Evolutionary conservation across 2,888 invertebrate genomes (phyloP).

Genomic region (Protodeltote pygarga): DNA sequence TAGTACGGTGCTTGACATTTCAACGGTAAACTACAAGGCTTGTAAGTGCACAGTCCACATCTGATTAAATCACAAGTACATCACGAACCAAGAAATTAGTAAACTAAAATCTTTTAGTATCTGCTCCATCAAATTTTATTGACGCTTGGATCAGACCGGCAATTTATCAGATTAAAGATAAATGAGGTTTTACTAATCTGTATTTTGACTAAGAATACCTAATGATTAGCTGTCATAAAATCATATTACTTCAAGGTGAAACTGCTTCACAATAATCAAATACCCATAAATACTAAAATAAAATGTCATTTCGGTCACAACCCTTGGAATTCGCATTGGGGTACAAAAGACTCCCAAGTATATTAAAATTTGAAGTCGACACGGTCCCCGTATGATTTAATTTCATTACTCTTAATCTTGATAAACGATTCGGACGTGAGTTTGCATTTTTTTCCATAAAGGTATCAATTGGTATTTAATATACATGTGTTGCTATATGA

Average conservation of each 20-base stretch:
- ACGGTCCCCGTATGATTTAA: constrained; percentile 77
- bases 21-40: no score
- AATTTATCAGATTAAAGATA: constrained; percentile 24
- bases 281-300: background rate
- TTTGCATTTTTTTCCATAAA: constrained; percentile 57
- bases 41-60: no score
- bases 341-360: constrained; percentile 48
- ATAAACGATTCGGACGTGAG: constrained; percentile 77
- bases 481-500: constrained; percentile 1
- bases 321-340: constrained; percentile 35
- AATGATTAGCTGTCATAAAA: background rate
- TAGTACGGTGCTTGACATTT: no score
- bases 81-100: constrained; percentile 11
- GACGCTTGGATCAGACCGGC: constrained; percentile 24
- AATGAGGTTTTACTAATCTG: constrained; percentile 21
- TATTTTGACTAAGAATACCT: constrained; percentile 22
- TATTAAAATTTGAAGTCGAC: constrained; percentile 68
- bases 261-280: background rate
- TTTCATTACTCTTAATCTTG: constrained; percentile 75
- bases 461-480: constrained; percentile 36
- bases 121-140: constrained; percentile 25
- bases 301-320: constrained; percentile 14
- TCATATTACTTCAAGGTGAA: background rate
- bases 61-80: constrained; percentile 13
- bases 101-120: constrained; percentile 30